A percentile compares a stretch with the other conserved stretches of the same genome.
phyloP scores from a whole-genome alignment of 2,113 vertebrate genomes.

The Nesospiza acunhae region DNA sequence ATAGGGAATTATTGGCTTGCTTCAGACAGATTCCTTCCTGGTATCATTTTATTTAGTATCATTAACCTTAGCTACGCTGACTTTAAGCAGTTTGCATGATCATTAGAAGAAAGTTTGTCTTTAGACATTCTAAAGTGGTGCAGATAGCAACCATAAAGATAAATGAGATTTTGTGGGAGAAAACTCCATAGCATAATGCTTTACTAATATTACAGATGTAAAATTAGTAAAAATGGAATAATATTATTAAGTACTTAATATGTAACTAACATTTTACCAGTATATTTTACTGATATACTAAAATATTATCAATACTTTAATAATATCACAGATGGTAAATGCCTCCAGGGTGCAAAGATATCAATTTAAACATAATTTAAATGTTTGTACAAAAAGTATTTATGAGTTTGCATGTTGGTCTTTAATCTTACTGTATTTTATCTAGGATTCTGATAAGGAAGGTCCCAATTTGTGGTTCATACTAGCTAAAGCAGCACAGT shows the following conservation, averaged over 20 bases:
- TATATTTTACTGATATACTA: not conserved
- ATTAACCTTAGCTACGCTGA: not conserved
- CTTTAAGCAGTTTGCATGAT: not conserved
- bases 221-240: not conserved
- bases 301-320: not conserved
- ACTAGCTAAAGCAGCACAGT: not conserved
- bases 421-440: not conserved
- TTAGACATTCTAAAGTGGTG: not conserved
- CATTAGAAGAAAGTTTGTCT: not conserved
- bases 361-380: not conserved
- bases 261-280: too few species aligned
- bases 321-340: not conserved
- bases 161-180: not conserved
- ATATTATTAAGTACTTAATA: not conserved
- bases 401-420: not conserved
- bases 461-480: not conserved
- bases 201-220: not conserved
- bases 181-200: not conserved
- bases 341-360: not conserved
- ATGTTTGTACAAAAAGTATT: not conserved
- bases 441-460: not conserved
- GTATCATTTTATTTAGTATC: not conserved
- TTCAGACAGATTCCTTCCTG: slow-evolving; percentile 12
- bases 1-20: not conserved
- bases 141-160: not conserved